Evolutionary conservation across 2,113 vertebrate genomes (phyloP), one percentile per base, ranked within the genome.

Genomic region (Geococcyx californianus): DNA sequence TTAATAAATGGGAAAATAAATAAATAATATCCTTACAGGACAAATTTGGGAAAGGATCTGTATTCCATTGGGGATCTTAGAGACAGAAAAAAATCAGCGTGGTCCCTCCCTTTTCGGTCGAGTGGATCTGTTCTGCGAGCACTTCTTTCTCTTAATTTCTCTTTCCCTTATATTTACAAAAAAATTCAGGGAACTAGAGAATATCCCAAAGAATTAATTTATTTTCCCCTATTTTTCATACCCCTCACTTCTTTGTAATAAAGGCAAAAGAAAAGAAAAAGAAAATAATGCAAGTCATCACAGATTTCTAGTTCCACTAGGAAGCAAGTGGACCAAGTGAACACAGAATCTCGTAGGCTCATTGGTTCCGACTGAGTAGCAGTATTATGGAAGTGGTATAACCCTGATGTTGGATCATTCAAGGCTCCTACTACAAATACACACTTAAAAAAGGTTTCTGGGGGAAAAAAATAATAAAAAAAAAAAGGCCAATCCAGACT

Each of bases 1-100:
- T 80, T 89, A 96, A 92, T 84, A 80, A 69, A 93, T 56, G 49
- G 34, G 20, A 74, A 96, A 95, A 94, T 64, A 92, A 94, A 93
- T 91, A 94, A 92, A 93, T 88, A 94, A 88, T 34, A 49, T 51
- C 19, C 4, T 86, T 68, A 76, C 33, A 87, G 78, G 85, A 62
- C 18, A 91, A 87, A 91, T 74, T 67, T 94, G 52, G 70, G 70
- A 87, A 85, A 64, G 16, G 55, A 83, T 87, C 59, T 49, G 23
- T 83, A 86, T 66, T 24, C 54, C 62, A 17, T 62, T 79, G 25
- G 26, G 23, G n/a, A 51, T 60, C 40, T 55, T 44, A 74, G 49
- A 54, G 52, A 81, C 69, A 88, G 38, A 58, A 87, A 94, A 94
- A 93, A 77, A 56, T 23, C 40, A 51, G 8, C 42, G 34, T 15